Conservation (phyloP, 2,797 vertebrate genomes). For the Parambassis ranga region DNA sequence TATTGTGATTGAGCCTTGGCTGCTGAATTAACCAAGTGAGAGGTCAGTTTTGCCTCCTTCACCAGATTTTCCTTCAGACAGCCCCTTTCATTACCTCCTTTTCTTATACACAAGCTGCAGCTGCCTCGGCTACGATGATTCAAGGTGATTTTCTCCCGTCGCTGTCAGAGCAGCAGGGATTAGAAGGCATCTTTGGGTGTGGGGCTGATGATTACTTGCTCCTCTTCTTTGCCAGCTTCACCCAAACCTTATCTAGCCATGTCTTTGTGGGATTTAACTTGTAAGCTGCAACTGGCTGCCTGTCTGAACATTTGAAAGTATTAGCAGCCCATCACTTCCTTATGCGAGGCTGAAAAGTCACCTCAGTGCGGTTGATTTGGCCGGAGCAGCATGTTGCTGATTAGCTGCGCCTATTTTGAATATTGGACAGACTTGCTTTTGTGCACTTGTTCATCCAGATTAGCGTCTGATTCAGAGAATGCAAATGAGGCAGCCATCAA, state of each 20-base stretch:
- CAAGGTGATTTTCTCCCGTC: conserved; percentile 35
- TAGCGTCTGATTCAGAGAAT: conserved; percentile 26
- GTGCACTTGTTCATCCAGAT: conserved; percentile 9
- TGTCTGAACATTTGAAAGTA: conserved; percentile 23
- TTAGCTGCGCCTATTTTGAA: conserved; percentile 53
- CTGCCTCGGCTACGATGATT: conserved; percentile 24
- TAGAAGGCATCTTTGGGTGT: conserved; percentile 33
- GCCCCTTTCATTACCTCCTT: conserved; percentile 12
- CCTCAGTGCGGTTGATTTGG: not conserved
- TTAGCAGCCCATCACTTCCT: not conserved
- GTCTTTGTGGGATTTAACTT: conserved; percentile 44
- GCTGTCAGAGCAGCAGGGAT: conserved; percentile 32
- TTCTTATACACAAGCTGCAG: not conserved
- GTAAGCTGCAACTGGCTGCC: conserved; percentile 29
- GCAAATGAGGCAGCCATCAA: conserved; percentile 34
- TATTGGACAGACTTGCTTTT: conserved; percentile 45
- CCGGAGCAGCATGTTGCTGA: not conserved
- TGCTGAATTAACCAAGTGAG: conserved; percentile 8
- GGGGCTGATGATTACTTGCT: conserved; percentile 28
- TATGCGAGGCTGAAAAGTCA: conserved; percentile 8
- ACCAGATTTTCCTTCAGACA: conserved; percentile 13
- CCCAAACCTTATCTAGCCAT: conserved; percentile 6
- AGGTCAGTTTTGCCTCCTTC: not conserved
- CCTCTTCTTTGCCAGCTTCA: conserved; percentile 10
- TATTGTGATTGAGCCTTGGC: not conserved